Evolutionary conservation across 35 echinoderm and acorn worm species (phyloP), one percentile per base, ranked within the genome.

Genomic region (Stichopus chloronotus): DNA sequence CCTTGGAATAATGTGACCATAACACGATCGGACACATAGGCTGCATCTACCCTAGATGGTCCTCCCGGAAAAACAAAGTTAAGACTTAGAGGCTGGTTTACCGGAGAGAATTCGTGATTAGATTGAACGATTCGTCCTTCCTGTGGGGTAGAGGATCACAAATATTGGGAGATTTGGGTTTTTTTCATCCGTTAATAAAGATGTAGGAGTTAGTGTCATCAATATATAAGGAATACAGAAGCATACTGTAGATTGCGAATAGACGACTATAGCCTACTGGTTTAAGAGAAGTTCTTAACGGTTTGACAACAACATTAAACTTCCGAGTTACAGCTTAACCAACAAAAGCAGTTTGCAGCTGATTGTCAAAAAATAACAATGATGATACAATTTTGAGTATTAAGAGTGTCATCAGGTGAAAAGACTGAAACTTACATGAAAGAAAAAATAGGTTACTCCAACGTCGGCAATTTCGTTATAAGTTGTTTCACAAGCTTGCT

Each of bases 71-170:
- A 85, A 8, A 85, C 55, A 20, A 57, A 14, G 13, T 3, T 56
- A 25, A 85, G 82, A 85, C 55, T 85, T 58, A 85, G 12, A 21
- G 82, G 82, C 23, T 85, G 82, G n/a, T 58, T 85, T 85, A 58
- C n/a, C 5, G 82, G 57, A 6, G n/a, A 6, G 58, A 85, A 85
- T 19, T 3, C 5, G 8, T 85, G 6, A 53, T 30, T 85, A 58
- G 82, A 5, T 58, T 85, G 82, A 20, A 85, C 19, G 5, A 85
- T 16, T 58, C 82, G 56, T 14, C 57, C 55, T 58, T 85, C 82
- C 82, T 85, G 55, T 55, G 57, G 58, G 5, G 17, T 58, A 58
- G 22, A 85, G 13, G 52, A 43, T 43, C 0, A 43, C 30, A 43
- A 43, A 43, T 43, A 43, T 43, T 43, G 21, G 8, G 8, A 78